Base-by-base conservation (phyloP, 2,797 vertebrate genomes). In the Urocyon cinereoargenteus region DNA sequence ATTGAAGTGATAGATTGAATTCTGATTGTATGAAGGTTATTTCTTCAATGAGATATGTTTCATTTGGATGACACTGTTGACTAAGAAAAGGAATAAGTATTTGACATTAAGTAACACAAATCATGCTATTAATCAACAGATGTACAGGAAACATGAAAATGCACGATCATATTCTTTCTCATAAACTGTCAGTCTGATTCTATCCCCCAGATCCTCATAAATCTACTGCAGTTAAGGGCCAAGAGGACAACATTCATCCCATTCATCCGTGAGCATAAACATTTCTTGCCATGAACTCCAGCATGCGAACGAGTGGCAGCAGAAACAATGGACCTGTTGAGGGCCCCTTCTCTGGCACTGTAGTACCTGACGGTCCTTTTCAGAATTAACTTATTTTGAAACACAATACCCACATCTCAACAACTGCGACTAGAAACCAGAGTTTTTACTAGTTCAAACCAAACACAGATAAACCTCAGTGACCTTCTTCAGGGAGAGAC, bases 101-200 rank as follows among this genome's bases (percentile, higher is more conserved):
- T 92, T 95, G 21, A 97, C 49, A 95, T 94, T 77, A 34, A 97
- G 62, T 53, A 45, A 91, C 70, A 77, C 82, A 49, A 98, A 95
- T 92, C 91, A 94, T 3, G 0, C 28, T 85, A 83, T 86, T 97
- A 0, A 34, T 55, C 11, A 94, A 57, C 24, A 95, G n/a, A 40
- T 86, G 16, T 86, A 11, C n/a, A 93, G 86, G 26, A 36, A 91
- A 34, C 16, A 90, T 72, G 31, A 85, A 96, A 96, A 31, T 49
- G 94, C 1, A 6, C 84, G 94, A 72, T 95, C 72, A 94, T 78
- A 68, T 75, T 91, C 77, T 96, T 88, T 64, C 92, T 78, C 53
- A 90, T 45, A 97, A 96, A 45, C 93, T 93, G 89, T 95, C 82
- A 96, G 1, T 0, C 66, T 95, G 55, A 73, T 28, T 78, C n/a